Base-by-base conservation (phyloP, 2,113 vertebrate genomes). In the Silurus asotus region DNA sequence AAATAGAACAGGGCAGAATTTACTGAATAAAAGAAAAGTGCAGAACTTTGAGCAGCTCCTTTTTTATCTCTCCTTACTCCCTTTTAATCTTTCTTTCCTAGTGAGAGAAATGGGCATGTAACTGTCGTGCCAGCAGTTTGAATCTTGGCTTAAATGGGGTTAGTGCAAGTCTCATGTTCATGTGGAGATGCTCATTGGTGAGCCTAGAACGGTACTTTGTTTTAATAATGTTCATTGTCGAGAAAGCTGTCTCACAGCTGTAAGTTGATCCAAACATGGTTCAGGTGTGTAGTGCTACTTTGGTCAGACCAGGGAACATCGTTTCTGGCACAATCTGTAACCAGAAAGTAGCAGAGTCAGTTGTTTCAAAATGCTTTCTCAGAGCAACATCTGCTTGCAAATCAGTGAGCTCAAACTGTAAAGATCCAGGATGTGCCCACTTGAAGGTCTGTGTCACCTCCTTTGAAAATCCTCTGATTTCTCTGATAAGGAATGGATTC, bases 201-300 rank as follows among this genome's bases (percentile, higher is more conserved):
- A 75, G 49, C 14, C 69, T 85, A 70, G 83, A 85, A 77, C 8
- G 23, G 65, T 82, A 88, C 59, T 88, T 81, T 9, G 45, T 81
- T 67, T 81, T 75, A 45, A 82, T 85, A 28, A 84, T 77, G 77
- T 88, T 85, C 67, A 88, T 82, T 53, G 23, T 82, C 3, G 82
- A 87, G 55, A 84, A 62, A 70, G 74, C 49, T 78, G 74, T 25
- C 74, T 84, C 51, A 20, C 28, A 37, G 28, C 28, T 37, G 28
- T 37, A 37, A 37, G 28, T 37, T 37, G 28, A 37, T 37, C 28
- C 28, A 37, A 37, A 37, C 28, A 37, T 37, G 28, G 28, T 37
- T 37, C 1, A 37, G 28, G 28, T 37, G 28, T 37, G 28, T 37
- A 37, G 28, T 37, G 28, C 28, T 37, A 37, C 28, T 37, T 37